Evolutionary conservation across 2,888 invertebrate species (phyloP), one percentile per base, ranked within the genome.

Genomic region (Tanaodytes sp.): DNA sequence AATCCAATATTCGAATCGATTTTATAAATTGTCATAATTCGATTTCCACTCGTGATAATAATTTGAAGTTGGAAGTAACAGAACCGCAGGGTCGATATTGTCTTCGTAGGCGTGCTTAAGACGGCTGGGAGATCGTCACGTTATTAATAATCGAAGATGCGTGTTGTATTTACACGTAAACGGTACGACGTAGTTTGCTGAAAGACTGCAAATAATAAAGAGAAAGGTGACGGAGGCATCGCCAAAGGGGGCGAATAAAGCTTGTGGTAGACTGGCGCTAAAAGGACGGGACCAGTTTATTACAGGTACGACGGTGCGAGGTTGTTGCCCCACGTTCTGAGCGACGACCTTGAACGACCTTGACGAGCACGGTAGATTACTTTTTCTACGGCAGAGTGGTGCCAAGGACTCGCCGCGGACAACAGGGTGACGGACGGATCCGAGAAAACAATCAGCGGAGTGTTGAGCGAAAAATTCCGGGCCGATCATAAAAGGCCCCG

Each of bases 321-420:
- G 69, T 72, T 66, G 66, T 70, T 70, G 67, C 72, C 67, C 70
- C 63, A 57, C 63, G 69, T 67, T 70, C 67, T 70, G 66, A 64
- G 64, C 58, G 61, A 64, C 70, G 62, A 72, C 72, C 72, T 72
- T 72, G 72, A 72, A 70, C 67, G 70, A 70, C 72, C 72, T 72
- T 72, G 72, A 65, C 69, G 69, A 67, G 72, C 59, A 45, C 52
- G 54, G 46, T 64, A 39, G 55, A 64, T 59, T 49, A 51, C 40
- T 58, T 70, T 66, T 70, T 70, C 66, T 54, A 20, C 51, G 36
- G 57, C 64, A 43, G 59, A 64, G 70, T 54, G 71, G 58, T 71
- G 58, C 71, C 65, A 66, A 71, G 66, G 66, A 62, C 66, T 63
- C 52, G 37, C n/a, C 16, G 20, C 58, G 64, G 40, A 40, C 37